Evolutionary conservation across 1,140 invertebrate genomes (phyloP).

Genomic region (Leptinotarsa undecemlineata): DNA sequence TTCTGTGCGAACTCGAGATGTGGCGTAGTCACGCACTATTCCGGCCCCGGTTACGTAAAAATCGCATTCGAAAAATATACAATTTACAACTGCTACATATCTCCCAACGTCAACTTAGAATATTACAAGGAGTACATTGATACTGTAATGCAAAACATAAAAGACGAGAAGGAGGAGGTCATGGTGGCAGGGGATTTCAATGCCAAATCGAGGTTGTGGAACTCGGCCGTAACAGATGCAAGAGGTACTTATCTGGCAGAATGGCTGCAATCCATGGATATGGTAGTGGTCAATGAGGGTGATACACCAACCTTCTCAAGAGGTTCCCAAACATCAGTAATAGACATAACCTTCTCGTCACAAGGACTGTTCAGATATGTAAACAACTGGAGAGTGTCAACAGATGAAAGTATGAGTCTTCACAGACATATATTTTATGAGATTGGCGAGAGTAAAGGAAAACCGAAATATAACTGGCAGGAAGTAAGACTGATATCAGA

Average conservation of each 20-base stretch:
- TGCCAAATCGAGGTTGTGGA: not conserved
- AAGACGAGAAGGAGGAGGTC: not conserved
- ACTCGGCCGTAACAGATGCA: not conserved
- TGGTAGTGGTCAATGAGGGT: conserved; percentile 4
- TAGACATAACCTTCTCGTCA: not conserved
- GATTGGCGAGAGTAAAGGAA: not conserved
- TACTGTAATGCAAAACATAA: not conserved
- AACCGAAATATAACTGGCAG: not conserved
- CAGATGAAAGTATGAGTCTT: conserved; percentile 1
- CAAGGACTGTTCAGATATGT: not conserved
- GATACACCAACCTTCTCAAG: not conserved
- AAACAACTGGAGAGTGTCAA: not conserved
- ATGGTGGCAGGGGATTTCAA: conserved; percentile 15
- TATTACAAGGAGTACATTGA: not conserved
- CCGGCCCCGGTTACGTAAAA: not conserved
- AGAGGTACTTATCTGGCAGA: not conserved
- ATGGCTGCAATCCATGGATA: not conserved
- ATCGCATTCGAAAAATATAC: not conserved
- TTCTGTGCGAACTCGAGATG: not conserved
- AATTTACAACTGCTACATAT: not conserved
- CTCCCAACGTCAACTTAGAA: not conserved
- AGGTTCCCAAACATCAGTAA: not conserved
- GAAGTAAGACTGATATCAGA: not conserved
- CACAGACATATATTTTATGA: conserved; percentile 8
- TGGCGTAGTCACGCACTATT: not conserved